phyloP scores from a whole-genome alignment of 2,797 vertebrate genomes.

The Astyanax mexicanus region DNA sequence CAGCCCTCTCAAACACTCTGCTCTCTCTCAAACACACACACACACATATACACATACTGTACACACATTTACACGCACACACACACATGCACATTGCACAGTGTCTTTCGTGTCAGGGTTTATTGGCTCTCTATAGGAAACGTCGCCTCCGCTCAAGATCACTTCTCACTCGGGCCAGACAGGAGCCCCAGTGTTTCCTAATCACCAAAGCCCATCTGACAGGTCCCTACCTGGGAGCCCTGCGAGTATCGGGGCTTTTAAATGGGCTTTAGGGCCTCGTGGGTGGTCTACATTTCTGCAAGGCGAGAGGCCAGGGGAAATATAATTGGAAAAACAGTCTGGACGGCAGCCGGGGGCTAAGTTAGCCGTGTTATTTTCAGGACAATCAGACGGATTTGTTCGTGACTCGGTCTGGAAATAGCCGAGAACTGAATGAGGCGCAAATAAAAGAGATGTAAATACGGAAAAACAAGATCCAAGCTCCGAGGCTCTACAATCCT shows the following conservation, averaged over 20 bases:
- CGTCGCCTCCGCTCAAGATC: constrained; percentile 25
- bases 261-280: constrained; percentile 20
- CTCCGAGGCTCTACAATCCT: background rate
- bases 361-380: constrained; percentile 40
- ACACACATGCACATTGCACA: constrained; percentile 12
- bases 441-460: constrained; percentile 1
- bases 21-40: background rate
- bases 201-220: constrained; percentile 43
- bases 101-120: constrained; percentile 16
- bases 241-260: background rate
- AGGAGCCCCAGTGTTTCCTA: constrained; percentile 19
- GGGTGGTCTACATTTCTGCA: constrained; percentile 48
- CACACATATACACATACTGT: constrained; percentile 20
- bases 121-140: constrained; percentile 27
- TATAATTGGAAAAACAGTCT: constrained; percentile 30
- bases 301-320: constrained; percentile 20
- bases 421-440: constrained; percentile 6
- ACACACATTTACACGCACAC: background rate
- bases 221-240: constrained; percentile 34
- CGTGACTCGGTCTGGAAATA: constrained; percentile 16
- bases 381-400: constrained; percentile 35
- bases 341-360: constrained; percentile 14
- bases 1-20: background rate
- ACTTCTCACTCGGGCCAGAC: constrained; percentile 33
- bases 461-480: constrained; percentile 7